These are phyloP conservation scores for Psylliodes chrysocephalus DNA, from an alignment of 2,888 invertebrate genomes.

Conservation along the genomic window DNA sequence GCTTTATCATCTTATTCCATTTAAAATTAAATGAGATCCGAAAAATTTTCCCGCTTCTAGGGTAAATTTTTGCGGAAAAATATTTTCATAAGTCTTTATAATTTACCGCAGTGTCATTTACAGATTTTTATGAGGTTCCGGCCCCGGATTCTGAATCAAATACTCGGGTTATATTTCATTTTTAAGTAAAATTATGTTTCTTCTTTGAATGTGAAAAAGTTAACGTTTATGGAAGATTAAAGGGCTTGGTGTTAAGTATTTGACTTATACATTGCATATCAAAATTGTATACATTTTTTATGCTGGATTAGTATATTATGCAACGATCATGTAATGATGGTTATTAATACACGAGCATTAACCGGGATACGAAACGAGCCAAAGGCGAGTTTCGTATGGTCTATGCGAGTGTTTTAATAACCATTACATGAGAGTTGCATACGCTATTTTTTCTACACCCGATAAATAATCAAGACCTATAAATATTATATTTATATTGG, in stretches of 20 bases:
- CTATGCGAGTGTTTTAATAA: too few relatives aligned
- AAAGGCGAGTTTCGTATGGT: too few relatives aligned
- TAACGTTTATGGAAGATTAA: neutral
- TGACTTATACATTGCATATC: too few relatives aligned
- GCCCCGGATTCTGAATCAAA: constrained; percentile 15
- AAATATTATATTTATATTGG: too few relatives aligned
- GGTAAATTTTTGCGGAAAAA: constrained; percentile 18
- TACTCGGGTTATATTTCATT: constrained; percentile 12
- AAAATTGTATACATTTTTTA: too few relatives aligned
- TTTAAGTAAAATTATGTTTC: constrained; percentile 10
- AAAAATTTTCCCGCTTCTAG: constrained; percentile 4
- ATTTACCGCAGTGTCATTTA: constrained; percentile 23
- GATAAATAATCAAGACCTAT: too few relatives aligned
- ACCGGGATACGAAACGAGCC: too few relatives aligned
- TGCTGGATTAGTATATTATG: too few relatives aligned
- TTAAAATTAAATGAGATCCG: constrained; percentile 16
- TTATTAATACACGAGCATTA: too few relatives aligned
- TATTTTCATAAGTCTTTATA: constrained; percentile 22
- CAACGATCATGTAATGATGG: too few relatives aligned
- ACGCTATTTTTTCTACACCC: too few relatives aligned
- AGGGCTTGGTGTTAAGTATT: neutral
- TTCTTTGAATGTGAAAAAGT: neutral
- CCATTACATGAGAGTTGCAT: too few relatives aligned
- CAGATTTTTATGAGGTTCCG: constrained; percentile 19
- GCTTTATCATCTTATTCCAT: constrained; percentile 15